Conservation (phyloP, 2,888 invertebrate genomes). For the Cheilosia impressa region DNA sequence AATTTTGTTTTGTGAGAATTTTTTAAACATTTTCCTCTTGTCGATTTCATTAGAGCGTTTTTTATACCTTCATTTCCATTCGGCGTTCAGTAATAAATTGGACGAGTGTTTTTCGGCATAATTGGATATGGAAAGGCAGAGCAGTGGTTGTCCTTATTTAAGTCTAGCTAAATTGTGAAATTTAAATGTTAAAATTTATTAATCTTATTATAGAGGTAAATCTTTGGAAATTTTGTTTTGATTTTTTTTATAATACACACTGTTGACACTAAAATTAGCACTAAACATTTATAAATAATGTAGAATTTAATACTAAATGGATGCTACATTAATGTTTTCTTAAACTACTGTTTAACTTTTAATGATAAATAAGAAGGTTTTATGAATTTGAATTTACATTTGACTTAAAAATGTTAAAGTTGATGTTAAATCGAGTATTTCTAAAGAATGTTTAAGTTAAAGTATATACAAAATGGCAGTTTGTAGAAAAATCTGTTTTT, state of each 20-base stretch:
- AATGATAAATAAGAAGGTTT: background rate
- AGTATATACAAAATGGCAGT: conserved; percentile 26
- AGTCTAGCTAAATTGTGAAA: conserved; percentile 62
- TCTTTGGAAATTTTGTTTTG: conserved; percentile 5
- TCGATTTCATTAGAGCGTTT: background rate
- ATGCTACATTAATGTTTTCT: conserved; percentile 7
- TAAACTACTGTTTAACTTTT: conserved; percentile 27
- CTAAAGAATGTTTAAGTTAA: background rate
- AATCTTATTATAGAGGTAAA: conserved; percentile 6
- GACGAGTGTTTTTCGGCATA: conserved; percentile 27
- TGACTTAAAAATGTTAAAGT: conserved; percentile 33
- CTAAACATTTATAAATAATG: background rate
- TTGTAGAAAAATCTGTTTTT: background rate
- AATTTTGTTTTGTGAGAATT: background rate
- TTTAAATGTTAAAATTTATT: conserved; percentile 14
- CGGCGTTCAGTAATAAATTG: conserved; percentile 10
- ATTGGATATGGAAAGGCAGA: conserved; percentile 50
- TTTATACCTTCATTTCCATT: background rate
- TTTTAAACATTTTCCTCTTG: background rate
- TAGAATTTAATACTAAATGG: background rate
- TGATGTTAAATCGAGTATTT: background rate
- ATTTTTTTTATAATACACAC: conserved; percentile 4
- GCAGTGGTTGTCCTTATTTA: conserved; percentile 48
- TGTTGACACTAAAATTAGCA: conserved; percentile 23
- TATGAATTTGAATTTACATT: conserved; percentile 4